Base-by-base conservation (phyloP, 2,797 vertebrate species). In the Leptodactylus fallax region DNA sequence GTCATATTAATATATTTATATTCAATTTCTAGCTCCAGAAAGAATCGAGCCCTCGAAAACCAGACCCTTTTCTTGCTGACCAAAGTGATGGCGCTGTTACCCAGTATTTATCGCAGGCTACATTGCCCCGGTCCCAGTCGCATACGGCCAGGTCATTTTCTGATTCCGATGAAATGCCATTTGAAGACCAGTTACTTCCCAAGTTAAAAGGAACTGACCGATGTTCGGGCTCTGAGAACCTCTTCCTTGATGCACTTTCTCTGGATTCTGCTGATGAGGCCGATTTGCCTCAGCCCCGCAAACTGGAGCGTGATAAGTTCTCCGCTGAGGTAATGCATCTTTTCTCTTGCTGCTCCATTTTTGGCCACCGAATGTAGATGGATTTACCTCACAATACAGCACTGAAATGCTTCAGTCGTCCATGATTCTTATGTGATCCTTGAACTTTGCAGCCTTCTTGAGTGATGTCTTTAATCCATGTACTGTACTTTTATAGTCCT, bases 221-320 rank as follows among this genome's bases (percentile, higher is more conserved):
- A 11, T 96, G 94, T 90, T 94, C 95, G 0, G 95, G 96, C 4
- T 95, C 95, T 0, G 97, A 98, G 93, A 99, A 95, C 93, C 94
- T 98, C 90, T 98, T 98, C 85, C 92, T 99, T 93, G 98, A 99
- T 1, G 96, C 97, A 0, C 90, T 99, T 90, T 96, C 96, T 36
- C 94, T 98, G 55, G 97, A 98, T 85, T 95, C 96, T 47, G 94
- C 95, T 0, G 93, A 96, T 0, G 94, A 96, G 49, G 91, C 93
- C 0, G 95, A 97, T 56, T 96, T 96, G 74, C 94, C 94, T 0
- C 95, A 90, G 0, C 91, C 96, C 56, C 95, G 84, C 71, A 93
- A 95, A 69, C 93, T 96, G 90, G 96, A 97, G 82, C 91, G 91
- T 23, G 97, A 98, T 90, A 97, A 96, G 86, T 95, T 96, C 93